Evolutionary conservation across 2,113 vertebrate species (phyloP).

Genomic region (Vicugna pacos): DNA sequence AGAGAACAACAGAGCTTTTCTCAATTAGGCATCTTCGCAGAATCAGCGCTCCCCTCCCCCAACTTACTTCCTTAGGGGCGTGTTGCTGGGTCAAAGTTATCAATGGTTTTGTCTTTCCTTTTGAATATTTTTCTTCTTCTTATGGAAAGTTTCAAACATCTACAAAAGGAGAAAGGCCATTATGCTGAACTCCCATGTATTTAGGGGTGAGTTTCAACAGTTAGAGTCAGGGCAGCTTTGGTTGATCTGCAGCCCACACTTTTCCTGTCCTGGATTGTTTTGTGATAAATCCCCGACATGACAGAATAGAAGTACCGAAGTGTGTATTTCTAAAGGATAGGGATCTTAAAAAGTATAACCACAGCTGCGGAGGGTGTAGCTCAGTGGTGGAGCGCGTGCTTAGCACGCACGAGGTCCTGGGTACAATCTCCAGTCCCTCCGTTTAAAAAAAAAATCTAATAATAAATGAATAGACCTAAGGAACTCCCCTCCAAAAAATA

Average conservation of each 20-base stretch:
- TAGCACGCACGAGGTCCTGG: no score
- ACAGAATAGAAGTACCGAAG: not conserved
- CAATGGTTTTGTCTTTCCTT: conserved; percentile 48
- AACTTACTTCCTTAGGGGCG: conserved; percentile 9
- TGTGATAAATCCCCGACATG: not conserved
- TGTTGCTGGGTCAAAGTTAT: conserved; percentile 54
- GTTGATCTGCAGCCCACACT: not conserved
- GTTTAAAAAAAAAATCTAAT: no score
- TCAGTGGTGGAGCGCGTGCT: no score
- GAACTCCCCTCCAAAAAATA: no score
- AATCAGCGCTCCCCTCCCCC: not conserved
- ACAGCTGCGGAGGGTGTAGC: not conserved
- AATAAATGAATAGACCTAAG: no score
- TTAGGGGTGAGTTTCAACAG: not conserved
- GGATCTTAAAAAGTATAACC: not conserved
- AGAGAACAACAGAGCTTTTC: conserved; percentile 11
- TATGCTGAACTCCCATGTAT: not conserved
- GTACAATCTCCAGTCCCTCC: no score
- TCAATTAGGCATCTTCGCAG: conserved; percentile 47
- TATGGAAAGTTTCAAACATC: conserved; percentile 42
- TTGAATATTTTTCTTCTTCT: conserved; percentile 38
- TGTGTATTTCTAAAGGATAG: conserved; percentile 12
- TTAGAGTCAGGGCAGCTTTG: not conserved
- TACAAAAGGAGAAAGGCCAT: not conserved
- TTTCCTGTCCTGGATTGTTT: not conserved